A percentile compares a stretch with the other conserved stretches of the same genome.
Conservation (phyloP, 2,888 invertebrate genomes). For the Acanthoscelides obtectus region DNA sequence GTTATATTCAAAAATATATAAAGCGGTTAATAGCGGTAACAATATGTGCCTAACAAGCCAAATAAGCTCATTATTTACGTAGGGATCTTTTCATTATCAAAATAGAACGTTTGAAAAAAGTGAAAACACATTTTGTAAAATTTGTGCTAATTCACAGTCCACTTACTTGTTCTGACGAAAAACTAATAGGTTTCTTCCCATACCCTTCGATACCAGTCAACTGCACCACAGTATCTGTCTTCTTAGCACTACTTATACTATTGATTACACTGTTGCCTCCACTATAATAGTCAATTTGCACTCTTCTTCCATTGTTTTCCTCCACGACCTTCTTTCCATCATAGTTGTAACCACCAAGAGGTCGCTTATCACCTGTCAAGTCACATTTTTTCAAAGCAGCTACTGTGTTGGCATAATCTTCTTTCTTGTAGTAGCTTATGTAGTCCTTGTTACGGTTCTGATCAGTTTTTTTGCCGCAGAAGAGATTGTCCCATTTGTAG, state of each 20-base stretch:
- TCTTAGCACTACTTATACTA: slow-evolving; percentile 5
- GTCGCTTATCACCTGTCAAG: not conserved
- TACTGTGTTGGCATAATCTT: slow-evolving; percentile 11
- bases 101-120: not conserved
- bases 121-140: not conserved
- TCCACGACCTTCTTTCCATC: not conserved
- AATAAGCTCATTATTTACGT: no score
- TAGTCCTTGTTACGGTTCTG: slow-evolving; percentile 28
- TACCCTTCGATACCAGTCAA: slow-evolving; percentile 39
- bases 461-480: slow-evolving; percentile 26
- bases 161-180: slow-evolving; percentile 60
- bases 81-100: no score
- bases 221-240: slow-evolving; percentile 34
- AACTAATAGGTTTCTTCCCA: slow-evolving; percentile 45
- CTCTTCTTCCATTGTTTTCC: slow-evolving; percentile 8
- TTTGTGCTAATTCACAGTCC: not conserved
- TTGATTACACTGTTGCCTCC: slow-evolving; percentile 6
- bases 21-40: no score
- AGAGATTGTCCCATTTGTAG: not conserved
- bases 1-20: no score
- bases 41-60: no score
- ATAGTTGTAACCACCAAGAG: not conserved
- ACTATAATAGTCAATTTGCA: slow-evolving; percentile 36
- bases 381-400: slow-evolving; percentile 16
- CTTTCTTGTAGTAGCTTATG: slow-evolving; percentile 18